These are phyloP conservation scores for Acleris laterana DNA, from an alignment of 2,888 invertebrate genomes.

Conservation along the genomic window DNA sequence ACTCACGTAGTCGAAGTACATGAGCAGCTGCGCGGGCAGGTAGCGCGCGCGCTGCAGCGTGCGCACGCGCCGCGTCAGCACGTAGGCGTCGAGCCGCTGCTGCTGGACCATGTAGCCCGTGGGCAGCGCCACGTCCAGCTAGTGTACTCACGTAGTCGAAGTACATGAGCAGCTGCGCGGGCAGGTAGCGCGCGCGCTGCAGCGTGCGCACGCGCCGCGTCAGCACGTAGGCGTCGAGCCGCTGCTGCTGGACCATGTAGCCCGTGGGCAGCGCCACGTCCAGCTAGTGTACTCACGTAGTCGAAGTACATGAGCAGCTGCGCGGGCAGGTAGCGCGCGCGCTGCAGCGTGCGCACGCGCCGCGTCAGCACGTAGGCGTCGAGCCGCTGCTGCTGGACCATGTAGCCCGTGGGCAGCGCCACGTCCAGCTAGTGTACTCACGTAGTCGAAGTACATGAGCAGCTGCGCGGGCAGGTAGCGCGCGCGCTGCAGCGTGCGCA, in stretches of 20 bases:
- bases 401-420: constrained; percentile 95
- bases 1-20: constrained; percentile 97
- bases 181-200: constrained; percentile 92
- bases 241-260: constrained; percentile 95
- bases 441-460: constrained; percentile 96
- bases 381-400: constrained; percentile 94
- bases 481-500: constrained; percentile 93
- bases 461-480: constrained; percentile 92
- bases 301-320: constrained; percentile 97
- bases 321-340: constrained; percentile 91
- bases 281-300: constrained; percentile 90
- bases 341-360: constrained; percentile 90
- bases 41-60: constrained; percentile 94
- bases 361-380: constrained; percentile 93
- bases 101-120: constrained; percentile 97
- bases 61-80: constrained; percentile 89
- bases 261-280: constrained; percentile 95
- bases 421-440: constrained; percentile 91
- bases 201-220: constrained; percentile 91
- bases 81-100: constrained; percentile 93
- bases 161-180: constrained; percentile 94
- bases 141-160: constrained; percentile 94
- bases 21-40: constrained; percentile 91
- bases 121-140: constrained; percentile 93
- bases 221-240: constrained; percentile 92